A percentile compares a stretch with the other conserved stretches of the same genome.
These are phyloP conservation scores for Hydrolagus affinis DNA, from an alignment of 2,113 vertebrate genomes.

Conservation along the genomic window DNA sequence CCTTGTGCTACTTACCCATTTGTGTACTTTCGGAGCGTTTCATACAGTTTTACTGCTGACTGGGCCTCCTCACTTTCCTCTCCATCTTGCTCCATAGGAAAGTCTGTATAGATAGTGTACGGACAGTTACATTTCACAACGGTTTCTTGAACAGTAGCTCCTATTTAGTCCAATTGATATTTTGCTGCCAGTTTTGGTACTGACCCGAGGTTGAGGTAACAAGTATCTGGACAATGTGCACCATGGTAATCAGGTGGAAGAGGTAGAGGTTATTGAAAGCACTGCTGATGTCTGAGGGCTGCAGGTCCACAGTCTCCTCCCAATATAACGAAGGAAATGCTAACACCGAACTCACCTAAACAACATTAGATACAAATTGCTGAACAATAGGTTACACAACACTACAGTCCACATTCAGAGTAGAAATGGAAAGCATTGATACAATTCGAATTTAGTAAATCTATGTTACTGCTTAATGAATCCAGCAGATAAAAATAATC, in stretches of 20 bases:
- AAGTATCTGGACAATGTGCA: slow-evolving; percentile 79
- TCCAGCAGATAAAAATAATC: background rate
- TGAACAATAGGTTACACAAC: background rate
- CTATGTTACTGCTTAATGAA: background rate
- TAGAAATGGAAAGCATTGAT: background rate
- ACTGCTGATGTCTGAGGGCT: slow-evolving; percentile 79
- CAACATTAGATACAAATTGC: slow-evolving; percentile 35
- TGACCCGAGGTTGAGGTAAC: slow-evolving; percentile 63
- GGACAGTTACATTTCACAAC: background rate
- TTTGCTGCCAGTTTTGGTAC: background rate
- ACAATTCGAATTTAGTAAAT: background rate
- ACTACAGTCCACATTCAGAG: background rate
- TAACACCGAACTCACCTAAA: slow-evolving; percentile 77
- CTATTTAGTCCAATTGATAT: too few species aligned
- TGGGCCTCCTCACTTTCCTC: slow-evolving; percentile 70
- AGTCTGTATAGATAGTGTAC: slow-evolving; percentile 50
- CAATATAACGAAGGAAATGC: slow-evolving; percentile 85
- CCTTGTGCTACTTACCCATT: slow-evolving; percentile 56
- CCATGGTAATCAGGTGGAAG: slow-evolving; percentile 86
- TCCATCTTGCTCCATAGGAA: slow-evolving; percentile 45
- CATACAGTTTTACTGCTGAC: slow-evolving; percentile 65
- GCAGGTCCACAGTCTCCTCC: slow-evolving; percentile 78
- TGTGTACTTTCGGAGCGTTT: slow-evolving; percentile 60
- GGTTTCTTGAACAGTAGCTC: background rate
- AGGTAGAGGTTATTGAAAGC: slow-evolving; percentile 87